Evolutionary conservation across 92 coral and sea anemone genomes (phyloP).

Genomic region (Anthopleura xanthogrammica): DNA sequence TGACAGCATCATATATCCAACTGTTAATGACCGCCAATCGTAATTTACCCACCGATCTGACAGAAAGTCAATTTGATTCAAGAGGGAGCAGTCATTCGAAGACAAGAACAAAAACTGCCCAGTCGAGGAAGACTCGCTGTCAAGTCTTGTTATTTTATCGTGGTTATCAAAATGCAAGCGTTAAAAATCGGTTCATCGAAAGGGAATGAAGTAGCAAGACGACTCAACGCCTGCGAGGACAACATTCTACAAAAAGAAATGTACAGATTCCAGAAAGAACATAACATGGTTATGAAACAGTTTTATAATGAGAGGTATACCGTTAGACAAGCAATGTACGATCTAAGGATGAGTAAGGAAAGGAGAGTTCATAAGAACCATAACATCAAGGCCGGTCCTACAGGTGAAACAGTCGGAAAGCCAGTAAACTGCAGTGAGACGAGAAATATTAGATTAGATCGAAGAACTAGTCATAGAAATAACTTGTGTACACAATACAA

Average conservation of each 20-base stretch:
- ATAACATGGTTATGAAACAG: slow-evolving; percentile 58
- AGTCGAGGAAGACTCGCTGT: not conserved
- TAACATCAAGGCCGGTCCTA: not conserved
- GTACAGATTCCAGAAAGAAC: slow-evolving; percentile 52
- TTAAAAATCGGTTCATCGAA: slow-evolving; percentile 34
- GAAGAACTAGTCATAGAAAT: not conserved
- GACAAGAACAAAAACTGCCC: not conserved
- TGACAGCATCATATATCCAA: slow-evolving; percentile 1
- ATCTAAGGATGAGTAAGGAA: slow-evolving; percentile 22
- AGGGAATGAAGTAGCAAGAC: slow-evolving; percentile 67
- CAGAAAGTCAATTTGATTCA: slow-evolving; percentile 12
- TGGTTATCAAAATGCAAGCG: slow-evolving; percentile 15
- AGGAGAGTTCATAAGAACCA: not conserved
- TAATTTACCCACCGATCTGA: not conserved
- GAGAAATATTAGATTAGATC: not conserved
- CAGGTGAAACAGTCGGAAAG: not conserved
- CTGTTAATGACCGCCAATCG: not conserved
- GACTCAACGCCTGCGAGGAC: slow-evolving; percentile 62
- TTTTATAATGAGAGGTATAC: slow-evolving; percentile 45
- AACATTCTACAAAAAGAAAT: slow-evolving; percentile 57
- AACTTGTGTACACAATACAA: not conserved
- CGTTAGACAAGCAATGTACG: slow-evolving; percentile 52
- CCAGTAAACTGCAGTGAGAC: not conserved
- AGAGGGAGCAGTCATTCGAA: not conserved
- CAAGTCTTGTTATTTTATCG: not conserved